Evolutionary conservation across 2,797 vertebrate genomes (phyloP), one percentile per base, ranked within the genome.

Genomic region (Pelochelys cantorii): DNA sequence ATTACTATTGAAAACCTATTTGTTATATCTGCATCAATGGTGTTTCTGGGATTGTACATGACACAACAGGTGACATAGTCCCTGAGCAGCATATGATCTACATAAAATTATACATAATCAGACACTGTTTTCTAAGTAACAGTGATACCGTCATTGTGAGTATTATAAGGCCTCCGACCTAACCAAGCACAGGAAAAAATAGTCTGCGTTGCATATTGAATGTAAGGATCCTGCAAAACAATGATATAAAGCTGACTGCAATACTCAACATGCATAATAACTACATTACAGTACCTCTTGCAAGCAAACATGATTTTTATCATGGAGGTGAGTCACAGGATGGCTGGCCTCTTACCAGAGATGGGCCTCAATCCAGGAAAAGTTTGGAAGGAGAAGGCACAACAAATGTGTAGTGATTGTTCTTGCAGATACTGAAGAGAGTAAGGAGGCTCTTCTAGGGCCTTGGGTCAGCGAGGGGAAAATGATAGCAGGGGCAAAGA

Each of bases 241-340:
- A 53, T 84, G 90, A 87, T 56, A 29, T 83, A 84, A 85, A 29
- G 81, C 22, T 74, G 11, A 90, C 68, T 88, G 90, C 75, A 85
- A 92, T 59, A 65, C 87, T 55, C 92, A 79, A 84, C 89, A 87
- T 71, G 86, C 84, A 75, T 80, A 91, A 34, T 83, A 90, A 86
- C 80, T 85, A 86, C 29, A 93, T 48, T 34, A 88, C 22, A 80
- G 86, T 42, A 62, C 29, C 27, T 57, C 23, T 9, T 10, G 29
- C 60, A 62, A 62, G 60, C 27, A 31, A 15, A 29, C 60, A 62
- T 3, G 12, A 31, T 62, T 62, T 62, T 62, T 62, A 62, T 62
- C 27, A 62, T 29, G 60, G 60, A 62, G 60, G 27, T 62, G 12
- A 29, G 12, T 62, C 60, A 31, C 29, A 62, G 60, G 60, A 29